These are phyloP conservation scores for Brachionus rotundiformis DNA, from an alignment of 1,140 invertebrate genomes.

Conservation along the genomic window DNA sequence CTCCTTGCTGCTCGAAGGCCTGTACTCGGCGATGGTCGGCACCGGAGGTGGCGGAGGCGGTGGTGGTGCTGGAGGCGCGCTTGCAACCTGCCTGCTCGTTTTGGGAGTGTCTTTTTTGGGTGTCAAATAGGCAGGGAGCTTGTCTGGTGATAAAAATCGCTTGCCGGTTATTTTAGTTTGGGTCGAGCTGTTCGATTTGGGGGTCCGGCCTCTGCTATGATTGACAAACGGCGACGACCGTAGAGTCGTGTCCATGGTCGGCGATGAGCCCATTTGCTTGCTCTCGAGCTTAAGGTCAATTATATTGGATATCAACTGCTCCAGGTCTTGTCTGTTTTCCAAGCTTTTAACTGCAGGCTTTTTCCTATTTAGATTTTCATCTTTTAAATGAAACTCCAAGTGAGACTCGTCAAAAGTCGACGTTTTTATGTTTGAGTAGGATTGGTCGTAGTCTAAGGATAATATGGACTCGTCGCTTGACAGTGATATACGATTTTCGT, in stretches of 20 bases:
- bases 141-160: conserved; percentile 42
- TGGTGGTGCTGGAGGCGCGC: background rate
- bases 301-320: background rate
- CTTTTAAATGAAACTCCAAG: conserved; percentile 12
- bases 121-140: background rate
- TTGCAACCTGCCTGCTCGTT: background rate
- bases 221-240: conserved; percentile 19
- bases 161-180: conserved; percentile 43
- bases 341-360: background rate
- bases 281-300: conserved; percentile 19
- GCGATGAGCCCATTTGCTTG: background rate
- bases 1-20: background rate
- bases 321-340: background rate
- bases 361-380: background rate
- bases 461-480: conserved; percentile 7
- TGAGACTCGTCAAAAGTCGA: conserved; percentile 37
- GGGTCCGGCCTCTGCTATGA: background rate
- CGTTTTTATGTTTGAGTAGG: conserved; percentile 32
- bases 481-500: background rate
- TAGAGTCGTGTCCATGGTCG: background rate
- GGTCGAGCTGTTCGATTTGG: background rate
- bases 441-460: background rate
- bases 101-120: background rate
- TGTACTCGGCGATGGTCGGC: background rate
- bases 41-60: background rate